A percentile compares a stretch with the other conserved stretches of the same genome.
phyloP scores from a whole-genome alignment of 2,797 vertebrate genomes.

The Buceros bicornis region DNA sequence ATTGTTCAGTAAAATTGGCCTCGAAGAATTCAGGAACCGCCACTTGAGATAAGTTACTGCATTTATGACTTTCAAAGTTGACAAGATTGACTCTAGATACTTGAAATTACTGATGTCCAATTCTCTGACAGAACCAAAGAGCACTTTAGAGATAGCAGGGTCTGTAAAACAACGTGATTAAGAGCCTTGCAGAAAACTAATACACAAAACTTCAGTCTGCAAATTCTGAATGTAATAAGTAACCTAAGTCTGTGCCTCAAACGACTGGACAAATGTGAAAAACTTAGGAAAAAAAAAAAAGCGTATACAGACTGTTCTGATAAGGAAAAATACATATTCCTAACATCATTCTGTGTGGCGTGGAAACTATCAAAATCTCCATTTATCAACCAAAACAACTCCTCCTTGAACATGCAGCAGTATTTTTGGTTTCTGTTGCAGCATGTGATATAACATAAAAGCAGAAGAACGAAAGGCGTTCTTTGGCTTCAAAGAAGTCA shows the following conservation, averaged over 20 bases:
- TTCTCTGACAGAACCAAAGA: not conserved
- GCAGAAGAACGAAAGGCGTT: not conserved
- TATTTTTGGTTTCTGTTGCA: not conserved
- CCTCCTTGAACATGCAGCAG: not conserved
- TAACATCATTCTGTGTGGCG: not conserved
- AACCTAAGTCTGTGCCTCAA: not conserved
- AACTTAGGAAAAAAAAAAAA: not conserved
- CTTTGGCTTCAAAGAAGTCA: not conserved
- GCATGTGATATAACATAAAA: not conserved
- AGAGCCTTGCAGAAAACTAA: not conserved
- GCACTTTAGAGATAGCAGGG: not conserved
- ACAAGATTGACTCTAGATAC: not conserved
- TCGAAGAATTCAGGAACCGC: not conserved
- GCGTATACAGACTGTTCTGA: not conserved
- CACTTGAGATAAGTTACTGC: not conserved
- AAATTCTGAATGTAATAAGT: not conserved
- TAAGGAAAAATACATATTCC: not conserved
- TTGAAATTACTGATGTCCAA: not conserved
- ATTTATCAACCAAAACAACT: not conserved
- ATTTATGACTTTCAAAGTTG: not conserved
- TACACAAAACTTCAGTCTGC: not conserved
- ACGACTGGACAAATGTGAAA: not conserved
- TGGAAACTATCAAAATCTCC: not conserved
- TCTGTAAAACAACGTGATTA: not conserved
- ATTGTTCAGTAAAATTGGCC: not conserved